phyloP scores from a whole-genome alignment of 2,113 vertebrate species.

The Catharus minimus region DNA sequence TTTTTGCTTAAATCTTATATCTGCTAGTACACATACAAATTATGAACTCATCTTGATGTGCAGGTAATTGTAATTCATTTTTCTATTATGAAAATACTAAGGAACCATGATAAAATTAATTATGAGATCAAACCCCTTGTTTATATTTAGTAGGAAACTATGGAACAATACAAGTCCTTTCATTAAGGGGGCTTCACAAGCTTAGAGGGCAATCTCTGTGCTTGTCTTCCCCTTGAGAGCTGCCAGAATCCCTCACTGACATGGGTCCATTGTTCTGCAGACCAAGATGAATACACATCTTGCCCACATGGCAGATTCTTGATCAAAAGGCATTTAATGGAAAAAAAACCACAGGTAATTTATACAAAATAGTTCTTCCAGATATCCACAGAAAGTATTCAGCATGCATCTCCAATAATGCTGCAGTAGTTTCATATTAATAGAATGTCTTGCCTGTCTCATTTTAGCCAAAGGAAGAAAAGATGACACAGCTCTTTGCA shows the following conservation, averaged over 20 bases:
- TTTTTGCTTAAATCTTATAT: not conserved
- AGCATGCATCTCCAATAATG: rapidly evolving
- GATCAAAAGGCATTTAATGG: not conserved
- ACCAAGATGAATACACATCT: not conserved
- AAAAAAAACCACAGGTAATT: not conserved
- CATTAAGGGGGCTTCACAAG: not conserved
- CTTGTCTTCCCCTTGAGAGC: not conserved
- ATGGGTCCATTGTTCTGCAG: not conserved
- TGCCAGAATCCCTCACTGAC: not conserved
- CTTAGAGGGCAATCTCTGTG: not conserved
- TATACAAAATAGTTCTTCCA: not conserved
- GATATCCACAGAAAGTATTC: not conserved
- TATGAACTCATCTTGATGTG: not conserved
- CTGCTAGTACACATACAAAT: not conserved
- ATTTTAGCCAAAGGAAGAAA: not conserved
- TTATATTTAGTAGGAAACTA: not conserved
- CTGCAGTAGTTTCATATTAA: not conserved
- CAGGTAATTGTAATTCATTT: not conserved
- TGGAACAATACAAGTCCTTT: not conserved
- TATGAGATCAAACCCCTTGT: not conserved
- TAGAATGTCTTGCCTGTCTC: not conserved
- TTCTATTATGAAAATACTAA: not conserved
- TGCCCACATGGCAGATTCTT: not conserved
- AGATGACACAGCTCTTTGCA: not conserved
- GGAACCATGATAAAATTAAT: not conserved